phyloP scores from a whole-genome alignment of 2,888 invertebrate genomes.

The Drosophila histrio region DNA sequence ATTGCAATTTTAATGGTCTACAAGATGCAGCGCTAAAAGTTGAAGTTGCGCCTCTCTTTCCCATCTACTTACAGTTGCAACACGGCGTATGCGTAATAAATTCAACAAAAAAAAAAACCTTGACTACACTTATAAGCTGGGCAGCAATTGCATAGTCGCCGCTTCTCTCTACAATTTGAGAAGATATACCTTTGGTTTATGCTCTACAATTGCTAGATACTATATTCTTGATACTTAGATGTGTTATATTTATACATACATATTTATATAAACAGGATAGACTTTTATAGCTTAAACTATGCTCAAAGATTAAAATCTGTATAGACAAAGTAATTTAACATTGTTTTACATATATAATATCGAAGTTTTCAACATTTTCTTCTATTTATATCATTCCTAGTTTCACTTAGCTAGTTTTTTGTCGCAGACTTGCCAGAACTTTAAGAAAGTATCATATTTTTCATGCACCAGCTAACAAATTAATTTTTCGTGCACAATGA shows the following conservation, averaged over 20 bases:
- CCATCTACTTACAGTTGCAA: constrained; percentile 13
- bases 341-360: too few species aligned
- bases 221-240: neutral
- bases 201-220: neutral
- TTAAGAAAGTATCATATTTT: constrained; percentile 50
- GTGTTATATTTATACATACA: too few species aligned
- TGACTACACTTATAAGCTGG: constrained; percentile 9
- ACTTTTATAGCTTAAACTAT: too few species aligned
- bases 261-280: too few species aligned
- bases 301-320: too few species aligned
- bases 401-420: neutral
- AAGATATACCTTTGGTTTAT: neutral
- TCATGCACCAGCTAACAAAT: constrained; percentile 68
- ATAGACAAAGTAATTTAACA: too few species aligned
- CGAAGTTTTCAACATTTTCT: too few species aligned
- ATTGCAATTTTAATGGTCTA: constrained; percentile 57
- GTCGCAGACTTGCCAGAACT: constrained; percentile 22
- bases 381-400: too few species aligned
- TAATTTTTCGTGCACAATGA: constrained; percentile 73
- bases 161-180: neutral
- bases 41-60: constrained; percentile 9
- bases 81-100: constrained; percentile 51
- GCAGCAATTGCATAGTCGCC: constrained; percentile 7
- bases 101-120: constrained; percentile 10
- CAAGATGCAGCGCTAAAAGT: constrained; percentile 35